A percentile compares a stretch with the other conserved stretches of the same genome.
Evolutionary conservation across 1,140 invertebrate genomes (phyloP).

Genomic region (Neodiprion lecontei): DNA sequence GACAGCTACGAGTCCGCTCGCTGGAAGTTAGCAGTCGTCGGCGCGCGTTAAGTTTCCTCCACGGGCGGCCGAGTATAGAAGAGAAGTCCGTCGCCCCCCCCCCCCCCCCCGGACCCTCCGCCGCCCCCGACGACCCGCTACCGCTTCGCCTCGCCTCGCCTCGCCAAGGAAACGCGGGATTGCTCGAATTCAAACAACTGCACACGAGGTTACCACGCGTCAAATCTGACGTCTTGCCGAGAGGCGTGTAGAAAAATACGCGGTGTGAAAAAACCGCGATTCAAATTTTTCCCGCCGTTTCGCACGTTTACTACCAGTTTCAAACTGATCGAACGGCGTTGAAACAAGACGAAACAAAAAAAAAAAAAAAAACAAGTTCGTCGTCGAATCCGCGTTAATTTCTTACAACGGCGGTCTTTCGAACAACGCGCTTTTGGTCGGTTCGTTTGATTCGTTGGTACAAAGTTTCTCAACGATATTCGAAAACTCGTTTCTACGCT

Average conservation of each 20-base stretch:
- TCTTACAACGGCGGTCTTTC: no score
- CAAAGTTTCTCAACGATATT: no score
- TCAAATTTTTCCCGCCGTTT: slow-evolving; percentile 13
- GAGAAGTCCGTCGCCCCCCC: slow-evolving; percentile 26
- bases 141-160: background rate
- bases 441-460: no score
- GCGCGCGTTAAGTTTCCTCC: slow-evolving; percentile 49
- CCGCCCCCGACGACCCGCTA: slow-evolving; percentile 19
- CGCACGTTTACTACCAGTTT: no score
- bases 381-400: no score
- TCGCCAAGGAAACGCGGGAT: slow-evolving; percentile 62
- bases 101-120: background rate
- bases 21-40: background rate
- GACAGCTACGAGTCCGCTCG: no score
- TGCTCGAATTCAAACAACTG: slow-evolving; percentile 63
- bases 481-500: no score
- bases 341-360: no score
- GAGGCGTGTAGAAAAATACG: background rate
- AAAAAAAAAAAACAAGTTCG: no score
- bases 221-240: slow-evolving; percentile 57
- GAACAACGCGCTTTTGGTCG: no score
- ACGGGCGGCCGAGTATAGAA: slow-evolving; percentile 53
- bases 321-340: no score
- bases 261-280: background rate
- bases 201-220: slow-evolving; percentile 64